These are phyloP conservation scores for Cebus imitator DNA, from an alignment of 2,113 vertebrate species.

Conservation along the genomic window DNA sequence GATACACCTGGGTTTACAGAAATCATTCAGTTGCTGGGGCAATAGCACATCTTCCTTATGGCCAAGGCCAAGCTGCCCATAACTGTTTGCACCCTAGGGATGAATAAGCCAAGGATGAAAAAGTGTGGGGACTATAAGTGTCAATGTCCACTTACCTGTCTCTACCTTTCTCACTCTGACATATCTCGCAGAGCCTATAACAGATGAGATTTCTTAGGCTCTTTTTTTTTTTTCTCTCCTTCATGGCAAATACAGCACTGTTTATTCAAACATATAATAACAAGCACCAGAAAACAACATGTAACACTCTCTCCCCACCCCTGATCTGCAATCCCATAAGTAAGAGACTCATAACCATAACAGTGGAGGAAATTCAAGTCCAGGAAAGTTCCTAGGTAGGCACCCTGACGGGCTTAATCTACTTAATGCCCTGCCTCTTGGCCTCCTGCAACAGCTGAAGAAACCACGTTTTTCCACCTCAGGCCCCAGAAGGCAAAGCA, in stretches of 20 bases:
- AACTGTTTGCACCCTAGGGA: constrained; percentile 94
- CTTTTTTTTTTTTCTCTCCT: background rate
- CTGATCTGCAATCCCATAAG: constrained; percentile 16
- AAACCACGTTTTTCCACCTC: constrained; percentile 52
- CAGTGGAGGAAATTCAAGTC: background rate
- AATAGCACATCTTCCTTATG: constrained; percentile 88
- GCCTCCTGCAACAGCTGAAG: constrained; percentile 48
- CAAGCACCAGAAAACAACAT: constrained; percentile 76
- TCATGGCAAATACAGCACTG: constrained; percentile 70
- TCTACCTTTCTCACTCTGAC: background rate
- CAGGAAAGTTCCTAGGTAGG: background rate
- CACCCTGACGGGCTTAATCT: background rate
- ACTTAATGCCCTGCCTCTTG: background rate
- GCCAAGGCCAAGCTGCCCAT: constrained; percentile 93
- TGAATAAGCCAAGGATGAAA: constrained; percentile 41
- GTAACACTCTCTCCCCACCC: constrained; percentile 53
- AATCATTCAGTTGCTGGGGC: constrained; percentile 82
- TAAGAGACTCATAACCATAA: background rate
- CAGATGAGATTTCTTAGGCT: background rate
- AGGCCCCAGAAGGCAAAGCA: background rate
- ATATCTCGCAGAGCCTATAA: background rate
- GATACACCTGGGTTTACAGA: constrained; percentile 72
- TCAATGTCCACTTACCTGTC: background rate
- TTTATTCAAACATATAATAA: constrained; percentile 77
- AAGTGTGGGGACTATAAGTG: background rate